Evolutionary conservation across 2,888 invertebrate genomes (phyloP).

Genomic region (Agelastica alni): DNA sequence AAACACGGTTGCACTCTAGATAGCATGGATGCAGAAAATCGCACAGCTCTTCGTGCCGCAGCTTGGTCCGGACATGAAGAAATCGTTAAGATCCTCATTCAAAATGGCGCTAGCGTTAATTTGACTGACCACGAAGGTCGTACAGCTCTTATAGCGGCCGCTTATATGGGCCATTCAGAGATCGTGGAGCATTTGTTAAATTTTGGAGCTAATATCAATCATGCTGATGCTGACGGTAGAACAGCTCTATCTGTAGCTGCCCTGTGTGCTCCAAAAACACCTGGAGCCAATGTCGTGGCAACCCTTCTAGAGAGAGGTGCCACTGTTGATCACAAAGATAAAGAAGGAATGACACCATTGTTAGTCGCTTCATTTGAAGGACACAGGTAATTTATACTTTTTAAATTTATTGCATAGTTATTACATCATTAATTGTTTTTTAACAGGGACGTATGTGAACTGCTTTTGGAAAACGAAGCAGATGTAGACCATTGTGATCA

Average conservation of each 20-base stretch:
- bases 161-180: slow-evolving; percentile 92
- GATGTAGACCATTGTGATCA: slow-evolving; percentile 87
- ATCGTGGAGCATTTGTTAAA: slow-evolving; percentile 83
- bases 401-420: no score
- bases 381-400: no score
- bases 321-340: slow-evolving; percentile 79
- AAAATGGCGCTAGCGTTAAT: slow-evolving; percentile 79
- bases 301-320: slow-evolving; percentile 81
- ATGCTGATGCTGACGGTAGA: slow-evolving; percentile 84
- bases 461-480: slow-evolving; percentile 88
- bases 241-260: slow-evolving; percentile 89
- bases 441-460: slow-evolving; percentile 82
- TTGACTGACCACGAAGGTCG: slow-evolving; percentile 85
- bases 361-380: slow-evolving; percentile 91
- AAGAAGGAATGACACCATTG: slow-evolving; percentile 86
- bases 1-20: slow-evolving; percentile 83
- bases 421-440: no score
- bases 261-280: slow-evolving; percentile 79
- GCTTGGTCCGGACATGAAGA: slow-evolving; percentile 94
- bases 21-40: slow-evolving; percentile 83
- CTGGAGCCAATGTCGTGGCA: slow-evolving; percentile 71
- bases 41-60: slow-evolving; percentile 88
- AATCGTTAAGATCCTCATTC: slow-evolving; percentile 74
- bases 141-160: slow-evolving; percentile 91
- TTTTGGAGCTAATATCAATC: slow-evolving; percentile 81